Evolutionary conservation across 2,113 vertebrate species (phyloP).

Genomic region (Apteryx owenii): DNA sequence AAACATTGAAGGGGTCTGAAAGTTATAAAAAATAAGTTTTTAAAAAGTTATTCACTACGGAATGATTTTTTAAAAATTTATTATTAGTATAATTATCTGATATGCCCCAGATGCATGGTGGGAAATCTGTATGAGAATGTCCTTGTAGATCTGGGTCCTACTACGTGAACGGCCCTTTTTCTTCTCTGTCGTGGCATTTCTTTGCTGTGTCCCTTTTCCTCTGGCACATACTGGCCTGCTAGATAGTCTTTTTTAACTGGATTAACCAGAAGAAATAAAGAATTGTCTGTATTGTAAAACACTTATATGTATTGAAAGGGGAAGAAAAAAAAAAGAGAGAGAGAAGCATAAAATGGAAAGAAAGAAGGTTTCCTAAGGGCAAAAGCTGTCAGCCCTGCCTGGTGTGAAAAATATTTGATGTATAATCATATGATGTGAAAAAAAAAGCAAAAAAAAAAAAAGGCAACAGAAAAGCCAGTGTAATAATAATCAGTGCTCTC

Average conservation of each 20-base stretch:
- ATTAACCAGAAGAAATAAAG: background rate
- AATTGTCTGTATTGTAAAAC: background rate
- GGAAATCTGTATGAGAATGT: background rate
- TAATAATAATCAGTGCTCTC: background rate
- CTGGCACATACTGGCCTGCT: background rate
- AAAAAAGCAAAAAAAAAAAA: background rate
- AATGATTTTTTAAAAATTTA: background rate
- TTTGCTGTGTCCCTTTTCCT: background rate
- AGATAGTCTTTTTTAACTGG: background rate
- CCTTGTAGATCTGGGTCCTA: background rate
- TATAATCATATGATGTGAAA: background rate
- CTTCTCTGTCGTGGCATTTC: background rate
- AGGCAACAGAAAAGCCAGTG: background rate
- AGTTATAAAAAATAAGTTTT: accelerated
- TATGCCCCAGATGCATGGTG: accelerated
- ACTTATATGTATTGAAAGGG: background rate
- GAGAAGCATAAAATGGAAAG: background rate
- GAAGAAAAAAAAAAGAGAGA: too few species aligned
- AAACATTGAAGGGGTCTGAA: background rate
- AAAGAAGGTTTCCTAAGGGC: background rate
- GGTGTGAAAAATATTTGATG: background rate
- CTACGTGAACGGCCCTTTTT: background rate
- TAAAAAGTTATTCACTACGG: background rate
- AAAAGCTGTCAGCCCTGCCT: background rate
- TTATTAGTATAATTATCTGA: background rate